Percentiles rank a stretch among this genome's conserved stretches.
Evolutionary conservation across 2,113 vertebrate species (phyloP).

Genomic region (Oryzias curvinotus): DNA sequence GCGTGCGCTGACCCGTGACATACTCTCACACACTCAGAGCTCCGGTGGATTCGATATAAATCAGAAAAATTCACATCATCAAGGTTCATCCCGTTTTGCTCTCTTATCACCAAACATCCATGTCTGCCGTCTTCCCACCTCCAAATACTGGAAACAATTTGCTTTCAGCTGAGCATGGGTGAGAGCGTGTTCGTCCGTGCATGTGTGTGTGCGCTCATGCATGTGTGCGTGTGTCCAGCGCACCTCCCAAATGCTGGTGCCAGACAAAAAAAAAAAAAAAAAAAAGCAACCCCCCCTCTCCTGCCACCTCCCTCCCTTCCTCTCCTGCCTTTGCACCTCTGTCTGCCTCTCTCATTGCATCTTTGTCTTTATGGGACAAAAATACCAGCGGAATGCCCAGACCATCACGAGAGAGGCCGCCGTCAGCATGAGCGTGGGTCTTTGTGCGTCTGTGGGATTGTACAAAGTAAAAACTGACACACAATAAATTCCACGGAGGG

Average conservation of each 20-base stretch:
- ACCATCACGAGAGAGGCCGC: slow-evolving; percentile 80
- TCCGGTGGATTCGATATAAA: slow-evolving; percentile 63
- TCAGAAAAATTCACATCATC: slow-evolving; percentile 64
- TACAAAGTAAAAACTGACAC: slow-evolving; percentile 56
- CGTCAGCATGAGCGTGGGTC: slow-evolving; percentile 37
- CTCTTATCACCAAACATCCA: slow-evolving; percentile 13
- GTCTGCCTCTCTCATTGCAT: slow-evolving; percentile 25
- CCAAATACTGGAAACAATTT: slow-evolving; percentile 1
- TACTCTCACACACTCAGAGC: slow-evolving; percentile 21
- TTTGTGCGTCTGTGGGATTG: slow-evolving; percentile 6
- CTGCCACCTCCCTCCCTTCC: slow-evolving; percentile 61
- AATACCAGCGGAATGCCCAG: slow-evolving; percentile 88
- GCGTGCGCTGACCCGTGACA: slow-evolving; percentile 58
- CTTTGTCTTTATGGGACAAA: slow-evolving; percentile 84
- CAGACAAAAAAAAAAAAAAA: slow-evolving; percentile 73
- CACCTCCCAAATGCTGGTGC: slow-evolving; percentile 72
- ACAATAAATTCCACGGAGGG: slow-evolving; percentile 45
- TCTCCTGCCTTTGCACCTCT: slow-evolving; percentile 48
- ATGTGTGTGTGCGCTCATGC: slow-evolving; percentile 44
- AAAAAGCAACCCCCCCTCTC: slow-evolving; percentile 55
- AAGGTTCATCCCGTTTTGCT: slow-evolving; percentile 25
- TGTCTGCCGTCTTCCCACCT: slow-evolving; percentile 22
- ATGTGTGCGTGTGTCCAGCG: slow-evolving; percentile 55
- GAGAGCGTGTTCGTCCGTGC: slow-evolving; percentile 17
- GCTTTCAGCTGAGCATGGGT: slow-evolving; percentile 15